Conservation (phyloP, 1,140 invertebrate species). For the Drosophila trapezifrons region DNA sequence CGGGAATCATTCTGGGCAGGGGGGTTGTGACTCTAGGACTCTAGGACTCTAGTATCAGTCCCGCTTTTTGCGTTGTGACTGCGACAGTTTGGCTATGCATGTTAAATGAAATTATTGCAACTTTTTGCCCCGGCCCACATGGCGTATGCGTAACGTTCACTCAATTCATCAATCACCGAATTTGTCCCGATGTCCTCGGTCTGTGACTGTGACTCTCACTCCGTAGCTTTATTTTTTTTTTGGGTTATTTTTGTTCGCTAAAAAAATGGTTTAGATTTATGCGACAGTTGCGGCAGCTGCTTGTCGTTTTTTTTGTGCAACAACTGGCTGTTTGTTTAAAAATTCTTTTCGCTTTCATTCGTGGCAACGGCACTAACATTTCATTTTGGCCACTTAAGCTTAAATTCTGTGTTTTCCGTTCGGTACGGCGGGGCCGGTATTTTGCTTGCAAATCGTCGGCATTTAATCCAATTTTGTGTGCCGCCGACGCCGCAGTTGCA, state of each 20-base stretch:
- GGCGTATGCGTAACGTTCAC: slow-evolving; percentile 65
- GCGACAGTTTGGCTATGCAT: slow-evolving; percentile 66
- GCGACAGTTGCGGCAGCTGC: slow-evolving; percentile 36
- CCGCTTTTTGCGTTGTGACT: slow-evolving; percentile 10
- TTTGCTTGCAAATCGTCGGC: slow-evolving; percentile 42
- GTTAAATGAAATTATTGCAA: slow-evolving; percentile 80
- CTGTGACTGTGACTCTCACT: slow-evolving; percentile 2
- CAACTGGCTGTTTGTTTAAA: slow-evolving; percentile 21
- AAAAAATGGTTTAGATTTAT: slow-evolving; percentile 70
- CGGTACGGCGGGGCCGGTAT: slow-evolving; percentile 8
- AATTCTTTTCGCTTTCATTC: slow-evolving; percentile 25
- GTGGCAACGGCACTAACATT: slow-evolving; percentile 15
- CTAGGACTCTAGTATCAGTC: slow-evolving; percentile 22
- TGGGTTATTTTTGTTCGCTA: slow-evolving; percentile 14
- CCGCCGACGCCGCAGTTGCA: neutral
- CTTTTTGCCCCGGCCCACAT: slow-evolving; percentile 51
- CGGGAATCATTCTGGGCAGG: slow-evolving; percentile 13
- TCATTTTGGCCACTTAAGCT: slow-evolving; percentile 52
- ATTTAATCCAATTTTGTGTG: slow-evolving; percentile 51
- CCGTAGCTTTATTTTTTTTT: slow-evolving; percentile 37
- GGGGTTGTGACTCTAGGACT: neutral
- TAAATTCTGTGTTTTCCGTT: slow-evolving; percentile 38
- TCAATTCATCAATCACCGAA: slow-evolving; percentile 73
- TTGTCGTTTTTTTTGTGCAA: slow-evolving; percentile 3
- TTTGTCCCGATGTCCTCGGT: slow-evolving; percentile 38